A percentile compares a stretch with the other conserved stretches of the same genome.
Evolutionary conservation across 1,140 invertebrate genomes (phyloP).

Genomic region (Diachasmimorpha longicaudata): DNA sequence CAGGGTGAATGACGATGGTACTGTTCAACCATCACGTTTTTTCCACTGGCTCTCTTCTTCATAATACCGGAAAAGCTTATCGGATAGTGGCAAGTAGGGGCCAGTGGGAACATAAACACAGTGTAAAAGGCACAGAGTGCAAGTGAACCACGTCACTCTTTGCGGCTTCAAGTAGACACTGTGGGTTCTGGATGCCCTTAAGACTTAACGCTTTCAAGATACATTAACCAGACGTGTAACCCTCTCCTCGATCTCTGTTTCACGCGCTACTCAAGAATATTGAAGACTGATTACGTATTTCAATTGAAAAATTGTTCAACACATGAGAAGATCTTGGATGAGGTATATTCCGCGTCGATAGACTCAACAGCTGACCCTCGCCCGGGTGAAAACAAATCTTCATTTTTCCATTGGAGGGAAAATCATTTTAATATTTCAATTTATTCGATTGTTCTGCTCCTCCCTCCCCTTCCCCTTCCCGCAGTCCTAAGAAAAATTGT

Average conservation of each 20-base stretch:
- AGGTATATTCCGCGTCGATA: too few species aligned
- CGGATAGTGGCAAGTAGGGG: slow-evolving; percentile 35
- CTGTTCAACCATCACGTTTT: neutral
- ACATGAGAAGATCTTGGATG: neutral
- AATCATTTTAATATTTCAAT: too few species aligned
- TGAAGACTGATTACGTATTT: neutral
- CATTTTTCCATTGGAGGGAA: too few species aligned
- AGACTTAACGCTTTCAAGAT: slow-evolving; percentile 41
- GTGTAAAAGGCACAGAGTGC: slow-evolving; percentile 4
- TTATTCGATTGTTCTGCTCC: too few species aligned
- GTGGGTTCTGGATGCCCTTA: slow-evolving; percentile 29
- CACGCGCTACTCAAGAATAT: slow-evolving; percentile 13
- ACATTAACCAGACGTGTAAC: slow-evolving; percentile 49
- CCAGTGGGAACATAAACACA: slow-evolving; percentile 50
- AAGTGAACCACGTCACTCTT: slow-evolving; percentile 10
- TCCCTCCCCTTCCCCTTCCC: too few species aligned
- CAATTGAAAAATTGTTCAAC: neutral
- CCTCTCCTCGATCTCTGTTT: slow-evolving; percentile 6
- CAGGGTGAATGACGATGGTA: neutral
- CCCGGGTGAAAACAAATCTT: too few species aligned
- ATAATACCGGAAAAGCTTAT: slow-evolving; percentile 49
- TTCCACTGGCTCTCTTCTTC: slow-evolving; percentile 11
- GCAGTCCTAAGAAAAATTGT: too few species aligned
- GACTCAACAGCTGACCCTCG: too few species aligned
- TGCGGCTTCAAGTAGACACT: slow-evolving; percentile 8